Percentiles rank a stretch among this genome's conserved stretches.
Conservation (phyloP, 2,888 invertebrate species). For the Lasius fuliginosus region DNA sequence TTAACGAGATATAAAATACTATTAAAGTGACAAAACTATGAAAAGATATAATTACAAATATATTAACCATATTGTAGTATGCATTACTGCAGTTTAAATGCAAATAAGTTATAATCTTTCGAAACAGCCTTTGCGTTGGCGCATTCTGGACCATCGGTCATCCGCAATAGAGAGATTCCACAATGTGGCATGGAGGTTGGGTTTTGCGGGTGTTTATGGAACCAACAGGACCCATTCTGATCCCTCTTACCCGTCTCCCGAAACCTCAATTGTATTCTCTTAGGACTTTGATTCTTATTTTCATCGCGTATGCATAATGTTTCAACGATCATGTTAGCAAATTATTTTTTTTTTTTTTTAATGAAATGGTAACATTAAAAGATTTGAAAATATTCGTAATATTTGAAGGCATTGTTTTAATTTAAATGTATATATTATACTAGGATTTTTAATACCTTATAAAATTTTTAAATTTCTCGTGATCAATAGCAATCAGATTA, state of each 20-base stretch:
- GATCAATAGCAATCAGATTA: no score
- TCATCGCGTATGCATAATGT: background rate
- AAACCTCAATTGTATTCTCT: slow-evolving; percentile 78
- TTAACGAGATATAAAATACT: background rate
- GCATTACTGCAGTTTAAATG: slow-evolving; percentile 2
- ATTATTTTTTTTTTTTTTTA: background rate
- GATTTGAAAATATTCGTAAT: background rate
- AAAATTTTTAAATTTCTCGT: background rate
- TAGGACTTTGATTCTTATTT: slow-evolving; percentile 60
- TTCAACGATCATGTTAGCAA: background rate
- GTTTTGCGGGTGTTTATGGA: slow-evolving; percentile 82
- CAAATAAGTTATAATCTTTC: slow-evolving; percentile 16
- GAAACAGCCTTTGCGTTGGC: slow-evolving; percentile 57
- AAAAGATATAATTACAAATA: background rate
- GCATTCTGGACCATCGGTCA: slow-evolving; percentile 73
- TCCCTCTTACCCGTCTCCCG: slow-evolving; percentile 63
- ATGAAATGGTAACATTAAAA: background rate
- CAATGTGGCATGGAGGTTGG: slow-evolving; percentile 68
- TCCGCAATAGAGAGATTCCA: slow-evolving; percentile 72
- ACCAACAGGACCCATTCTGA: slow-evolving; percentile 78
- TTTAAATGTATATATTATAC: background rate
- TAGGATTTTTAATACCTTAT: no score
- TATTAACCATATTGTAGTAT: background rate
- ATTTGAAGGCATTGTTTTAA: background rate
- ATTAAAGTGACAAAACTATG: background rate